Evolutionary conservation across 2,888 invertebrate species (phyloP).

Genomic region (Argynnis bischoffii): DNA sequence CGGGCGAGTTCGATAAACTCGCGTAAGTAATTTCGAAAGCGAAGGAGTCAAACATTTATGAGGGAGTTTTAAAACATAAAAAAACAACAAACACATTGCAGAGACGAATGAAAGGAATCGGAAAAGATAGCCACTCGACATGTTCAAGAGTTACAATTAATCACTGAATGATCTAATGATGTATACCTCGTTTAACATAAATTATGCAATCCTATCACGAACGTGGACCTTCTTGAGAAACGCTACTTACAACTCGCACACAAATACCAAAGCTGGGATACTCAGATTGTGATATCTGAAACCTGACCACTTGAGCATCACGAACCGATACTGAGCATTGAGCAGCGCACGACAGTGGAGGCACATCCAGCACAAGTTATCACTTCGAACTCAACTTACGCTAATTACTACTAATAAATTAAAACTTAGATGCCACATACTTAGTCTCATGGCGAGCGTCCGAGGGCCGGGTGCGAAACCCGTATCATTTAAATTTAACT

Average conservation of each 20-base stretch:
- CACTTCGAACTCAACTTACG: constrained; percentile 22
- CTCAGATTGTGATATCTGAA: neutral
- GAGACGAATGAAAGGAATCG: neutral
- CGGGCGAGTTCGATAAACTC: constrained; percentile 32
- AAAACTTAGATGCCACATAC: constrained; percentile 66
- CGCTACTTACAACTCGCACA: constrained; percentile 27
- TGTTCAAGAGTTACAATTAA: constrained; percentile 9
- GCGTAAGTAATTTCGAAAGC: constrained; percentile 20
- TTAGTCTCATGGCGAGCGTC: constrained; percentile 74
- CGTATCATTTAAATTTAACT: constrained; percentile 81
- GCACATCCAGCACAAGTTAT: constrained; percentile 34
- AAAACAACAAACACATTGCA: neutral
- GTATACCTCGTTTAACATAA: constrained; percentile 23
- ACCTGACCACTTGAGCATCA: constrained; percentile 1
- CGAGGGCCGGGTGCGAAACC: constrained; percentile 67
- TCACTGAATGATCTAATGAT: constrained; percentile 13
- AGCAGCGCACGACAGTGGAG: constrained; percentile 14
- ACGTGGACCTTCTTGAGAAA: constrained; percentile 17
- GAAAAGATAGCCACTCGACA: neutral
- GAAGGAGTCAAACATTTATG: constrained; percentile 3
- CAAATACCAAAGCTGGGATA: constrained; percentile 18
- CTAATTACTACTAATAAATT: constrained; percentile 42
- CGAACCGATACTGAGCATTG: neutral
- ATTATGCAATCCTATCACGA: constrained; percentile 31
- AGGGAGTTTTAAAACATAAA: neutral